Evolutionary conservation across 2,888 invertebrate genomes (phyloP).

Genomic region (Ellobium chinense): DNA sequence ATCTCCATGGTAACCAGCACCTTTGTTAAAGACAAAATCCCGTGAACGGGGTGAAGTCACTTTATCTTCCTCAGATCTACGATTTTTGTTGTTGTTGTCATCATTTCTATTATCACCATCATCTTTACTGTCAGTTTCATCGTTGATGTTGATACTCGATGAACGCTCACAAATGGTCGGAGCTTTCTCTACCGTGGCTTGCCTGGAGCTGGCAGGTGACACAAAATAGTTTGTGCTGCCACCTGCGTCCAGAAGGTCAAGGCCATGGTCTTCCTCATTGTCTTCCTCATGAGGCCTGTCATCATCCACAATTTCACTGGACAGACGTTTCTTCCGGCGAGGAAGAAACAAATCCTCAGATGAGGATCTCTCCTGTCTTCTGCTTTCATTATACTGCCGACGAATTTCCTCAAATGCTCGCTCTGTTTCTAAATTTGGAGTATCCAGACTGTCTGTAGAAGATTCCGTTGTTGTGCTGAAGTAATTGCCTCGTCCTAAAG

Average conservation of each 20-base stretch:
- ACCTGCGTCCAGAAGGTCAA: not conserved
- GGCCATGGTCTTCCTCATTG: slow-evolving; percentile 15
- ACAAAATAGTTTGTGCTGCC: slow-evolving; percentile 62
- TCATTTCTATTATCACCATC: not conserved
- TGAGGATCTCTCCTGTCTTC: not conserved
- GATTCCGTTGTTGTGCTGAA: slow-evolving; percentile 54
- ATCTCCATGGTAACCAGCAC: not conserved
- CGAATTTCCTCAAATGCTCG: slow-evolving; percentile 53
- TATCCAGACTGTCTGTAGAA: slow-evolving; percentile 57
- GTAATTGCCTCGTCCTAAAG: slow-evolving; percentile 46
- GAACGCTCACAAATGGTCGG: slow-evolving; percentile 9
- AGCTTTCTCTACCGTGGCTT: slow-evolving; percentile 50
- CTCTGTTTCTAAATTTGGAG: slow-evolving; percentile 24
- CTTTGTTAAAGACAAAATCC: not conserved
- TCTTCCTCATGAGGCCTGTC: slow-evolving; percentile 39
- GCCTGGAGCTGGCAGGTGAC: slow-evolving; percentile 49
- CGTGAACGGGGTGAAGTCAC: not conserved
- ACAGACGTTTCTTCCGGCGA: not conserved
- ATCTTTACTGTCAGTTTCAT: not conserved
- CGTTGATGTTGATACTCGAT: not conserved
- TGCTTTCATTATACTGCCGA: slow-evolving; percentile 53
- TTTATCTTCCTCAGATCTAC: too few relatives aligned
- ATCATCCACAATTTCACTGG: slow-evolving; percentile 4
- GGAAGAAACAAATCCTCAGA: slow-evolving; percentile 35
- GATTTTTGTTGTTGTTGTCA: slow-evolving; percentile 1